Evolutionary conservation across 2,113 vertebrate genomes (phyloP).

Genomic region (Ophthalmolycus amberensis): DNA sequence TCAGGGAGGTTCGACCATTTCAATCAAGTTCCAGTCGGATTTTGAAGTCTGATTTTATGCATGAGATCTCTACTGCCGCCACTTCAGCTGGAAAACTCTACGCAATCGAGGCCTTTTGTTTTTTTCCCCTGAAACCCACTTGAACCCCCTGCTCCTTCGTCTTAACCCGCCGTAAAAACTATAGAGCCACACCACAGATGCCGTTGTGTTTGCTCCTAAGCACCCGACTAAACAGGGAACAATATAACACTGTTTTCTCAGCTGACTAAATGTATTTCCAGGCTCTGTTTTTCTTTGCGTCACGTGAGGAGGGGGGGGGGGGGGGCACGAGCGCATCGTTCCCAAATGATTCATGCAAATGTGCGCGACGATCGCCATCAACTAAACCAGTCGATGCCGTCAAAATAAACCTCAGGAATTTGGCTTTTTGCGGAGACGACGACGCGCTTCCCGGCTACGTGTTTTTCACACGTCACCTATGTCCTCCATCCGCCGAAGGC

Average conservation of each 20-base stretch:
- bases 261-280: constrained; percentile 66
- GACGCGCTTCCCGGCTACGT: background rate
- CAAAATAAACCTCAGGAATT: constrained; percentile 15
- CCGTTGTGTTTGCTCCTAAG: constrained; percentile 72
- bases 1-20: constrained; percentile 1
- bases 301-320: background rate
- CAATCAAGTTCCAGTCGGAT: constrained; percentile 9
- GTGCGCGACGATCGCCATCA: background rate
- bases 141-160: constrained; percentile 52
- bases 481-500: constrained; percentile 35
- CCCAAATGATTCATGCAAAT: constrained; percentile 9
- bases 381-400: constrained; percentile 7
- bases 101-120: constrained; percentile 65
- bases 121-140: constrained; percentile 50
- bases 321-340: background rate
- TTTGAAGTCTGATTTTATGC: constrained; percentile 55
- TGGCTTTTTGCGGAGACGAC: background rate
- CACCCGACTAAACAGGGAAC: constrained; percentile 59
- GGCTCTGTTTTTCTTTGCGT: constrained; percentile 51
- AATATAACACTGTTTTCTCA: constrained; percentile 69
- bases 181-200: constrained; percentile 58
- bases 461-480: constrained; percentile 79
- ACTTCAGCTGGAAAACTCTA: constrained; percentile 51
- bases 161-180: constrained; percentile 71
- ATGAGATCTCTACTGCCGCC: constrained; percentile 22